phyloP scores from a whole-genome alignment of 1,140 invertebrate genomes.

The Diuraphis noxia region DNA sequence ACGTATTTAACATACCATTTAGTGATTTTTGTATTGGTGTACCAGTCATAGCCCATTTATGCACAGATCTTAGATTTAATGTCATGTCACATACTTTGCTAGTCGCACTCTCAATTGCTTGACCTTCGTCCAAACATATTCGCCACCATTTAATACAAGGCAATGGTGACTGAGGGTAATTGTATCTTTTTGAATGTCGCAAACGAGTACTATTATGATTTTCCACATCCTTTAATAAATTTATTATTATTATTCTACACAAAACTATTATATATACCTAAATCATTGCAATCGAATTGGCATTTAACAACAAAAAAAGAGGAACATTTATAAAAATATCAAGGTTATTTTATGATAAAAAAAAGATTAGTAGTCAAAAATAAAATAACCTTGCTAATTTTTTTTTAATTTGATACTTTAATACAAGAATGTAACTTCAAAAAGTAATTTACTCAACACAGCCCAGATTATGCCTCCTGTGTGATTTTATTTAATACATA shows the following conservation, averaged over 20 bases:
- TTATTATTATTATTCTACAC: not conserved
- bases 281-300: too few species aligned
- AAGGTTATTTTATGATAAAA: not conserved
- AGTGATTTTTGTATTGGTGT: slow-evolving; percentile 73
- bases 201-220: slow-evolving; percentile 57
- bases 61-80: slow-evolving; percentile 64
- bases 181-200: slow-evolving; percentile 67
- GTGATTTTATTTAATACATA: too few species aligned
- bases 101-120: slow-evolving; percentile 74
- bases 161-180: slow-evolving; percentile 67
- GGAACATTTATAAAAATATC: too few species aligned
- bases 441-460: too few species aligned
- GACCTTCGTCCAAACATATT: slow-evolving; percentile 80
- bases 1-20: slow-evolving; percentile 62
- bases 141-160: slow-evolving; percentile 76
- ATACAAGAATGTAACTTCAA: too few species aligned
- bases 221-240: slow-evolving; percentile 43
- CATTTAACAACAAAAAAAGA: too few species aligned
- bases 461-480: too few species aligned
- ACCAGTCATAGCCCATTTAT: slow-evolving; percentile 79
- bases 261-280: not conserved
- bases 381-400: too few species aligned
- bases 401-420: too few species aligned
- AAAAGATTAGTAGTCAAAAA: not conserved
- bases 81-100: slow-evolving; percentile 67